phyloP scores from a whole-genome alignment of 2,888 invertebrate genomes.

The Eristalinus aeneus region DNA sequence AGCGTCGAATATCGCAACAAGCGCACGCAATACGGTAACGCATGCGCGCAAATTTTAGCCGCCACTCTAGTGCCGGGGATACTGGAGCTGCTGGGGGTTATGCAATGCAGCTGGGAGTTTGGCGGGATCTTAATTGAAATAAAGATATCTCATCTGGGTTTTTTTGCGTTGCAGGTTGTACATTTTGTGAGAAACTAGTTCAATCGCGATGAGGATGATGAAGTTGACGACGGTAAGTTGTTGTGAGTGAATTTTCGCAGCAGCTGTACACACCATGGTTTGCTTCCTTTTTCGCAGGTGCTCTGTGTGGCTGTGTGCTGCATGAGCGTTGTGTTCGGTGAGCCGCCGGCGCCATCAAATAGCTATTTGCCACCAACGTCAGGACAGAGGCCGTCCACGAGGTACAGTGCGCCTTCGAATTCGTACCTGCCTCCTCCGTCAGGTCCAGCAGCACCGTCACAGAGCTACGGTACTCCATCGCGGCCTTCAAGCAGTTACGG shows the following conservation, averaged over 20 bases:
- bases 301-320: conserved; percentile 74
- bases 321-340: conserved; percentile 75
- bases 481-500: conserved; percentile 76
- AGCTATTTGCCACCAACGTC: conserved; percentile 79
- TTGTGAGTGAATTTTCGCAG: conserved; percentile 24
- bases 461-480: conserved; percentile 75
- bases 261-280: conserved; percentile 12
- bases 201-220: conserved; percentile 73
- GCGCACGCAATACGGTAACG: conserved; percentile 59
- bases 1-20: conserved; percentile 61
- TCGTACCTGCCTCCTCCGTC: conserved; percentile 83
- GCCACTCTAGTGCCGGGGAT: neutral
- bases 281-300: conserved; percentile 70
- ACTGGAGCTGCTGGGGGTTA: conserved; percentile 17
- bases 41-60: conserved; percentile 50
- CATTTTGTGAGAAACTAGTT: conserved; percentile 67
- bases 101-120: conserved; percentile 49
- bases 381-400: conserved; percentile 79
- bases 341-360: conserved; percentile 78
- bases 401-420: conserved; percentile 81
- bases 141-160: conserved; percentile 61
- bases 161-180: conserved; percentile 65
- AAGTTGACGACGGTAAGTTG: conserved; percentile 76
- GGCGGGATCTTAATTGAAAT: conserved; percentile 56
- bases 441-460: conserved; percentile 77